phyloP scores from a whole-genome alignment of 2,888 invertebrate species.

The Heteropelma amictum region DNA sequence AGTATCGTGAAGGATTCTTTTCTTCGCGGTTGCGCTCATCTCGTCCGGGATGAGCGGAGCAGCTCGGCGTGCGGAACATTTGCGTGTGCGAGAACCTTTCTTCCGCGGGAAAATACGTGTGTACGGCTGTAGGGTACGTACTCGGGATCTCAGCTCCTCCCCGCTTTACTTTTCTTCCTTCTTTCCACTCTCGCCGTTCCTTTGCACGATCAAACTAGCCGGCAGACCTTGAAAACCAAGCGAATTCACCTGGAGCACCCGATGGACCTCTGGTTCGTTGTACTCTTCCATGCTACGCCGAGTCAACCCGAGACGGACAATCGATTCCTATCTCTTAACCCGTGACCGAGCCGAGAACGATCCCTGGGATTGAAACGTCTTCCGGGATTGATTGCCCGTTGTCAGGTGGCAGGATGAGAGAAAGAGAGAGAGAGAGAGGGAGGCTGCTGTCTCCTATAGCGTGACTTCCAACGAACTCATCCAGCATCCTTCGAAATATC shows the following conservation, averaged over 20 bases:
- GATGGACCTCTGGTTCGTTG: not conserved
- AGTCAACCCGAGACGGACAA: slow-evolving; percentile 60
- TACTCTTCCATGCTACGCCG: not conserved
- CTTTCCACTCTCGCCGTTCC: not conserved
- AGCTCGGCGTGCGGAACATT: slow-evolving; percentile 20
- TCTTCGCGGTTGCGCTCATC: slow-evolving; percentile 27
- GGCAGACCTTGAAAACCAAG: slow-evolving; percentile 49
- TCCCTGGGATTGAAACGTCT: slow-evolving; percentile 72
- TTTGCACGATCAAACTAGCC: not conserved
- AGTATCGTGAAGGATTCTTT: slow-evolving; percentile 43
- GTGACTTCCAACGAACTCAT: slow-evolving; percentile 14
- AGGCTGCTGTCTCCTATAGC: slow-evolving; percentile 65
- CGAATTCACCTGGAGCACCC: slow-evolving; percentile 6
- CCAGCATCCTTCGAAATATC: slow-evolving; percentile 8
- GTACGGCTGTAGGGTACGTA: not conserved
- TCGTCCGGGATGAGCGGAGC: slow-evolving; percentile 38
- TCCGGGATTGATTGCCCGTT: slow-evolving; percentile 65
- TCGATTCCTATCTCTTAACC: slow-evolving; percentile 72
- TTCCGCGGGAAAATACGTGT: slow-evolving; percentile 5
- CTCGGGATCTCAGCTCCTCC: slow-evolving; percentile 1
- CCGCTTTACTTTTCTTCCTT: too few species aligned
- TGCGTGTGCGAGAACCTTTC: slow-evolving; percentile 12
- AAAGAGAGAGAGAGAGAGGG: too few species aligned
- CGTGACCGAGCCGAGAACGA: slow-evolving; percentile 63
- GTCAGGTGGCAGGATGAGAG: too few species aligned